Conservation (phyloP, 2,797 vertebrate species). For the Avahi laniger region DNA sequence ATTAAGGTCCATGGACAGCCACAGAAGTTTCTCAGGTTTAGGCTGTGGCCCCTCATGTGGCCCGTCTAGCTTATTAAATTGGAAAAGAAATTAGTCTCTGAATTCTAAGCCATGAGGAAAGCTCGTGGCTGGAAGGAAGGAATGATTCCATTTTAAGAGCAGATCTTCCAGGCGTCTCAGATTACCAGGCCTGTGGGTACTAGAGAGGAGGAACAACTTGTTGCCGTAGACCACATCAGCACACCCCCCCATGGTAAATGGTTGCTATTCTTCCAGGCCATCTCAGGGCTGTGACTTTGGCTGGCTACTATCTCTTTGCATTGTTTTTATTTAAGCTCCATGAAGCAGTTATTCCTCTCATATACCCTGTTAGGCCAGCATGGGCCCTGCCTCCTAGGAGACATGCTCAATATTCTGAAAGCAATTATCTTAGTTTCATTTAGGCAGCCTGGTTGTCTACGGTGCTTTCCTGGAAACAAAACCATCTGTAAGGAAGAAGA, state of each 20-base stretch:
- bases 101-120: background rate
- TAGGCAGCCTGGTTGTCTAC: background rate
- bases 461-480: slow-evolving; percentile 30
- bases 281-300: background rate
- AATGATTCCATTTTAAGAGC: background rate
- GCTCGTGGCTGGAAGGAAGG: background rate
- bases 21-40: background rate
- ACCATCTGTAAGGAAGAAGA: background rate
- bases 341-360: background rate
- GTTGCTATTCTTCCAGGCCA: background rate
- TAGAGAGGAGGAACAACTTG: background rate
- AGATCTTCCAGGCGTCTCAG: background rate
- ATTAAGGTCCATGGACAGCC: background rate
- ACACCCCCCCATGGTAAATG: background rate
- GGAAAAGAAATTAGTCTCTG: background rate
- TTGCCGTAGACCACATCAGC: background rate
- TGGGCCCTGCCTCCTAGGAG: slow-evolving; percentile 34
- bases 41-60: background rate
- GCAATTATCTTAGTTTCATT: background rate
- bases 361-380: background rate
- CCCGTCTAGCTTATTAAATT: background rate
- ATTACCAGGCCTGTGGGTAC: background rate
- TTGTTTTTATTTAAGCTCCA: background rate
- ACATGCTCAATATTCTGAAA: background rate
- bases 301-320: background rate